phyloP scores from a whole-genome alignment of 2,797 vertebrate genomes.

The Phalanger gymnotis region DNA sequence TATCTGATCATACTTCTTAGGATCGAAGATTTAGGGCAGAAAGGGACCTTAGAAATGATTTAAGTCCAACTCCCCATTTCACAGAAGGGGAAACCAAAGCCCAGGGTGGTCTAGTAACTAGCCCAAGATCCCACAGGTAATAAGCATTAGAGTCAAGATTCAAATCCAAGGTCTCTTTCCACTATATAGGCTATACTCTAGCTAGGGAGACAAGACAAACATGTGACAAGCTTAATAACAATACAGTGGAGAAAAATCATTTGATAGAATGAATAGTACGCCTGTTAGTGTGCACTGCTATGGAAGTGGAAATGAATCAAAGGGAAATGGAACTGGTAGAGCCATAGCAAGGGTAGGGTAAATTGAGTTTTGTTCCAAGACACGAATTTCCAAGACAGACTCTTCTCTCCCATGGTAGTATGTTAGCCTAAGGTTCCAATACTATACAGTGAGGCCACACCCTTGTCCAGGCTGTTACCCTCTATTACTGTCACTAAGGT shows the following conservation, averaged over 20 bases:
- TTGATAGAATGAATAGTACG: background rate
- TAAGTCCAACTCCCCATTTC: background rate
- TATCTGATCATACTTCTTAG: background rate
- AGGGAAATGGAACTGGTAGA: background rate
- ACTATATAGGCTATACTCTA: background rate
- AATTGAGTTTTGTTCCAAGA: background rate
- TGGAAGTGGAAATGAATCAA: background rate
- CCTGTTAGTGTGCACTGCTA: background rate
- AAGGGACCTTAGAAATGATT: background rate
- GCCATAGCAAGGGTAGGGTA: background rate
- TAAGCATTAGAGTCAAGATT: background rate
- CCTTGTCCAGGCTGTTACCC: background rate
- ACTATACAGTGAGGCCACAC: background rate
- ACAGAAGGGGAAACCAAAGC: constrained; percentile 18
- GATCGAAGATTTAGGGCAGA: background rate
- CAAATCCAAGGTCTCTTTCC: background rate
- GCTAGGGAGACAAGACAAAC: background rate
- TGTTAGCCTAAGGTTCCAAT: background rate
- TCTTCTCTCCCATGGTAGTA: background rate
- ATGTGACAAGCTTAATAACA: background rate
- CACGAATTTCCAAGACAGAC: background rate
- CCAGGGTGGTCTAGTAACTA: constrained; percentile 6
- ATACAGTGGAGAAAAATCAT: background rate
- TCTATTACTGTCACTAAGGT: background rate
- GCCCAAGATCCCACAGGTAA: background rate